Evolutionary conservation across 2,888 invertebrate genomes (phyloP).

Genomic region (Drosophila differens): DNA sequence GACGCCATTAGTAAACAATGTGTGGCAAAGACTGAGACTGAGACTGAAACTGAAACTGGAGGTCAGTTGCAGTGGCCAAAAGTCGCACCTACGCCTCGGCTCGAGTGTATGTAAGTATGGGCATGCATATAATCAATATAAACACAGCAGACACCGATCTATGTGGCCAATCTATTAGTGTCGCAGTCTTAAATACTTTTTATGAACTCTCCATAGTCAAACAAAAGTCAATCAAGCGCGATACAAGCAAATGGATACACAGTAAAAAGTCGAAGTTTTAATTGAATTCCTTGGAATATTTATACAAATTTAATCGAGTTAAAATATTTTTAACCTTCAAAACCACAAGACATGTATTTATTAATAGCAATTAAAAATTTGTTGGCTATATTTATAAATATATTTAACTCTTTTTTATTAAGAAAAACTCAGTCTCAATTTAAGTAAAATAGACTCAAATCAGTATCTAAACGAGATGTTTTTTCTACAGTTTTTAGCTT

Average conservation of each 20-base stretch:
- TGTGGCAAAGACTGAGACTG: background rate
- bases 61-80: slow-evolving; percentile 37
- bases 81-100: slow-evolving; percentile 59
- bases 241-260: slow-evolving; percentile 27
- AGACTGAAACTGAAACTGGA: slow-evolving; percentile 2
- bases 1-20: slow-evolving; percentile 66
- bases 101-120: slow-evolving; percentile 6
- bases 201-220: slow-evolving; percentile 70
- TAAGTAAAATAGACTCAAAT: background rate
- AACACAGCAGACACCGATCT: slow-evolving; percentile 50
- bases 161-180: slow-evolving; percentile 59
- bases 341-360: background rate
- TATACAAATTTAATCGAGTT: background rate
- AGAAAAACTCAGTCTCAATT: background rate
- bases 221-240: slow-evolving; percentile 51
- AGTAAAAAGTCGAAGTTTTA: background rate
- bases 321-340: background rate
- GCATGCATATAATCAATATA: slow-evolving; percentile 68
- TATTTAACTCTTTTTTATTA: background rate
- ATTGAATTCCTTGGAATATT: background rate
- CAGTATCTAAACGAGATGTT: background rate
- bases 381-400: background rate
- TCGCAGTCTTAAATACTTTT: slow-evolving; percentile 68
- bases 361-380: background rate
- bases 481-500: background rate